These are phyloP conservation scores for Myoxocephalus aenaeus DNA, from an alignment of 2,797 vertebrate species.

Conservation along the genomic window DNA sequence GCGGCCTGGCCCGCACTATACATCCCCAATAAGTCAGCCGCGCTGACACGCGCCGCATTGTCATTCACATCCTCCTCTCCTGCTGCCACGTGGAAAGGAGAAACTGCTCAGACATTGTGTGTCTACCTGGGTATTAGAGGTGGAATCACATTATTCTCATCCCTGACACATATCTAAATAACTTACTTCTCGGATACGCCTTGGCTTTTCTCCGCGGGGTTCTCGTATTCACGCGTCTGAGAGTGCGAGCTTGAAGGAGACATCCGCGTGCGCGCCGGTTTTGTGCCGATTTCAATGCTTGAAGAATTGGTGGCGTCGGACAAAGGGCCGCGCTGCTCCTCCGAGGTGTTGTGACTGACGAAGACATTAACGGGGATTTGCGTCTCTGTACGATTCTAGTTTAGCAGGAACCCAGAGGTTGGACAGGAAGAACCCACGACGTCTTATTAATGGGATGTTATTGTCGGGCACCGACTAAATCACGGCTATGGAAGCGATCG, in stretches of 20 bases:
- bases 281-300: constrained; percentile 49
- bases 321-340: constrained; percentile 43
- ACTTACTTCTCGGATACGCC: constrained; percentile 61
- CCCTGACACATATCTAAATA: constrained; percentile 66
- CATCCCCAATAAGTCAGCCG: constrained; percentile 75
- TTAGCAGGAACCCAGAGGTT: constrained; percentile 19
- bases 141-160: constrained; percentile 72
- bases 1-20: constrained; percentile 54
- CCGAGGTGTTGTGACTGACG: constrained; percentile 56
- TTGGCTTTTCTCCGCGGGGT: constrained; percentile 26
- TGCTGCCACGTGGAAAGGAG: constrained; percentile 73
- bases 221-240: constrained; percentile 36
- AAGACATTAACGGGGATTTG: constrained; percentile 69
- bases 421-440: constrained; percentile 8
- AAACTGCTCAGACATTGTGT: constrained; percentile 66
- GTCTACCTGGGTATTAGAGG: constrained; percentile 72
- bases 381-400: constrained; percentile 40
- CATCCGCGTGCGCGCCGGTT: constrained; percentile 31
- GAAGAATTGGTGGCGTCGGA: constrained; percentile 50
- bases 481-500: not conserved
- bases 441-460: not conserved
- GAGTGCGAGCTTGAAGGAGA: constrained; percentile 28
- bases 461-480: not conserved
- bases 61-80: constrained; percentile 76
- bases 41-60: constrained; percentile 72